Percentiles rank a stretch among this genome's conserved stretches.
phyloP scores from a whole-genome alignment of 1,140 invertebrate genomes.

The Parapsyche elsis region DNA sequence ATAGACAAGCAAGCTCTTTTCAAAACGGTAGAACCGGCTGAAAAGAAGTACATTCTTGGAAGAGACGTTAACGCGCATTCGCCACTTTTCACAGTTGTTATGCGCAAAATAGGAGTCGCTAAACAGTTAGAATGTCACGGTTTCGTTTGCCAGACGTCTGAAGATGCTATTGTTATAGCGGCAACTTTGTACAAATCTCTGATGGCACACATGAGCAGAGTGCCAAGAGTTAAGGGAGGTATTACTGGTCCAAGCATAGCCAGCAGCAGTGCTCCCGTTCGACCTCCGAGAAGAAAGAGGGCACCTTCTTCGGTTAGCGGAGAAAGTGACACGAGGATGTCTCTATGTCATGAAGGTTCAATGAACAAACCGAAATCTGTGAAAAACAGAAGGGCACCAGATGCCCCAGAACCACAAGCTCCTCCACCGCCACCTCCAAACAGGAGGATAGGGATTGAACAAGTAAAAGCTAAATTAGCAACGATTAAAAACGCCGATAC shows the following conservation, averaged over 20 bases:
- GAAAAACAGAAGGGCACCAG: conserved; percentile 59
- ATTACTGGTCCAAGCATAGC: conserved; percentile 76
- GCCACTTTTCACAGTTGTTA: conserved; percentile 90
- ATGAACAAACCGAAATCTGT: conserved; percentile 56
- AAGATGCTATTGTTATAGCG: conserved; percentile 90
- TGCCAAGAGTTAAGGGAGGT: conserved; percentile 75
- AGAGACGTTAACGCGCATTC: conserved; percentile 74
- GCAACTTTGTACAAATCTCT: conserved; percentile 89
- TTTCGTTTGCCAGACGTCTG: conserved; percentile 86
- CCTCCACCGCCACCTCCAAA: conserved; percentile 59
- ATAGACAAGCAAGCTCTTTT: conserved; percentile 78
- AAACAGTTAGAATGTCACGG: conserved; percentile 89
- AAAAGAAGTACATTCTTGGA: conserved; percentile 69
- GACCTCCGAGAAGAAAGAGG: conserved; percentile 71
- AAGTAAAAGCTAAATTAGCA: conserved; percentile 69
- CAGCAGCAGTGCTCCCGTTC: conserved; percentile 67
- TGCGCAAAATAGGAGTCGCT: conserved; percentile 81
- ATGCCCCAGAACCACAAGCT: conserved; percentile 60
- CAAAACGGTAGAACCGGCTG: conserved; percentile 65
- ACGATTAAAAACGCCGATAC: conserved; percentile 62
- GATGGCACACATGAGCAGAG: conserved; percentile 79
- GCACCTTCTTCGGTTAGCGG: conserved; percentile 70
- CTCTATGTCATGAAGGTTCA: conserved; percentile 37
- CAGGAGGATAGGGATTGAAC: conserved; percentile 66
- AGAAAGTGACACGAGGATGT: conserved; percentile 66